phyloP scores from a whole-genome alignment of 2,888 invertebrate genomes.

The Lathronympha strigana region DNA sequence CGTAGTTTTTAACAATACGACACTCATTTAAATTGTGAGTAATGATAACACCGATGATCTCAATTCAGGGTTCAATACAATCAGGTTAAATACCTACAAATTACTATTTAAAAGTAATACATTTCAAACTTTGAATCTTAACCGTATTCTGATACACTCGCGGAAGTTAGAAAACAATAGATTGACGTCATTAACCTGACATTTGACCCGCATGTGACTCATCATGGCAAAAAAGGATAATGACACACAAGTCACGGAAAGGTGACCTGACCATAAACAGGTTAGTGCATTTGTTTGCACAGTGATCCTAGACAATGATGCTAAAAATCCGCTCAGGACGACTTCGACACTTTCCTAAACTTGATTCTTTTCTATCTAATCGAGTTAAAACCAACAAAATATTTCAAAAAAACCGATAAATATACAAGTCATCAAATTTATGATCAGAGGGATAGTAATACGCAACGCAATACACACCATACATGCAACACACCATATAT shows the following conservation, averaged over 20 bases:
- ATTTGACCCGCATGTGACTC: constrained; percentile 58
- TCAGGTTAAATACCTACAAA: constrained; percentile 10
- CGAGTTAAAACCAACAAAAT: too few relatives aligned
- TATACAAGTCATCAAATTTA: too few relatives aligned
- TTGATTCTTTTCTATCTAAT: too few relatives aligned
- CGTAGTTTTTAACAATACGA: constrained; percentile 27
- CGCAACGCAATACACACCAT: too few relatives aligned
- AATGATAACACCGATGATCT: constrained; percentile 29
- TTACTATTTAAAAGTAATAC: background rate
- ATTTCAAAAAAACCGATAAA: too few relatives aligned
- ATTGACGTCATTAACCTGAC: constrained; percentile 52
- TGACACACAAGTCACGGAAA: constrained; percentile 19
- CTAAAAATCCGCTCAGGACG: background rate
- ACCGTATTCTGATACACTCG: constrained; percentile 5
- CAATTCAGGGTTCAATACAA: constrained; percentile 21
- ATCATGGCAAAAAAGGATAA: constrained; percentile 53
- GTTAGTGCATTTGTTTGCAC: constrained; percentile 6
- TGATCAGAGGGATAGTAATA: too few relatives aligned
- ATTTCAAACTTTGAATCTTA: constrained; percentile 2
- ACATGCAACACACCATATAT: too few relatives aligned
- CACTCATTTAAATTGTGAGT: constrained; percentile 28
- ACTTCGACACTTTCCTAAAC: too few relatives aligned
- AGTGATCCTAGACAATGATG: background rate
- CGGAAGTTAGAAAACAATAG: constrained; percentile 45
- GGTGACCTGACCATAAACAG: constrained; percentile 10